Evolutionary conservation across 2,888 invertebrate genomes (phyloP), one percentile per base, ranked within the genome.

Genomic region (Atethmia centrago): DNA sequence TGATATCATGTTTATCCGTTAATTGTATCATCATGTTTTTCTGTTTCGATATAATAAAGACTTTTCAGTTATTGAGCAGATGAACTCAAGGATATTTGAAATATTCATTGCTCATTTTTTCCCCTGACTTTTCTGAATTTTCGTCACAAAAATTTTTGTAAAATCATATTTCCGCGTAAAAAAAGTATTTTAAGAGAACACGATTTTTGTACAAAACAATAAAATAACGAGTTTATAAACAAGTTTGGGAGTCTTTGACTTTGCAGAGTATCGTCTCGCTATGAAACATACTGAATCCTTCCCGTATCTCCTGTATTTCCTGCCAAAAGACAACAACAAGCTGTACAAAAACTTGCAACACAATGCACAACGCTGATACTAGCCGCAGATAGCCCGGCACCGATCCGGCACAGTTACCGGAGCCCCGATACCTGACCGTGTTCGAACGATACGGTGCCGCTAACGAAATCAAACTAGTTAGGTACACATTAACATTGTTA

Each of bases 371-470:
- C 31, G 14, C 58, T 59, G 81, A 87, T 85, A 62, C 21, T 45
- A 51, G 56, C 16, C 47, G 72, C 77, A 85, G 87, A 82, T 85
- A 78, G 75, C 55, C 42, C 69, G 42, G 70, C 72, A 80, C 79
- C 82, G 87, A 84, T 77, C 85, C 86, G 82, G 84, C 83, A 89
- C 90, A 93, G 92, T 93, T 92, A 93, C 85, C 89, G 88, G 89
- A 91, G 80, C 90, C 88, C 84, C 88, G 88, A 88, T 87, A 80
- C 84, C 86, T 91, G 91, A 93, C 93, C 93, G 92, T 90, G 91
- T 93, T 92, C 88, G 83, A 84, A 47, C 63, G 85, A 83, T 85
- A 77, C 87, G 84, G 76, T 80, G 85, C 85, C 85, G 87, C 86
- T 85, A 87, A 87, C 81, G 83, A 88, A 88, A 89, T 89, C 84